These are phyloP conservation scores for Seladonia tumulorum DNA, from an alignment of 2,888 invertebrate genomes.

Conservation along the genomic window DNA sequence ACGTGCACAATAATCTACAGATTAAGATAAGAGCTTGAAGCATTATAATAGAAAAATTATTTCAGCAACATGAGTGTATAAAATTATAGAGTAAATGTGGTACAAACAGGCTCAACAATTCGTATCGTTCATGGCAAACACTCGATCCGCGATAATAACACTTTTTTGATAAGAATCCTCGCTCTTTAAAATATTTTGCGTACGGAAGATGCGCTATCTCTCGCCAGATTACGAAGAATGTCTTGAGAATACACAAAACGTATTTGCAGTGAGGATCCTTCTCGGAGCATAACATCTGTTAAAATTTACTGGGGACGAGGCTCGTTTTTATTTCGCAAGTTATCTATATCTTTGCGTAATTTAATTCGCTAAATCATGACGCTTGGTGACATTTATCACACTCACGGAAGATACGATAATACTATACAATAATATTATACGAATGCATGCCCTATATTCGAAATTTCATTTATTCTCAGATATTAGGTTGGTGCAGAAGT, in stretches of 20 bases:
- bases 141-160: constrained; percentile 52
- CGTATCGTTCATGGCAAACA: constrained; percentile 58
- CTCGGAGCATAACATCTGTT: constrained; percentile 42
- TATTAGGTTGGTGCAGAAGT: too few relatives aligned
- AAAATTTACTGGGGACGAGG: constrained; percentile 38
- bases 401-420: not conserved
- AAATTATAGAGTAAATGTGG: not conserved
- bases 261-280: constrained; percentile 9
- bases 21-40: not conserved
- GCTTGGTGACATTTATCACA: not conserved
- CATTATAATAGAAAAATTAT: not conserved
- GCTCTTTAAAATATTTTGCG: constrained; percentile 47
- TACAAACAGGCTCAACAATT: not conserved
- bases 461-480: not conserved
- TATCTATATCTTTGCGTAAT: constrained; percentile 10
- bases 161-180: constrained; percentile 51
- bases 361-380: constrained; percentile 17
- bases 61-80: not conserved
- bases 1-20: too few relatives aligned
- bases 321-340: not conserved
- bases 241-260: constrained; percentile 11
- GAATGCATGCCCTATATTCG: not conserved
- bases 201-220: constrained; percentile 41
- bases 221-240: constrained; percentile 23
- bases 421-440: not conserved